Evolutionary conservation across 2,888 invertebrate species (phyloP), one percentile per base, ranked within the genome.

Genomic region (Cantharis flavilabris): DNA sequence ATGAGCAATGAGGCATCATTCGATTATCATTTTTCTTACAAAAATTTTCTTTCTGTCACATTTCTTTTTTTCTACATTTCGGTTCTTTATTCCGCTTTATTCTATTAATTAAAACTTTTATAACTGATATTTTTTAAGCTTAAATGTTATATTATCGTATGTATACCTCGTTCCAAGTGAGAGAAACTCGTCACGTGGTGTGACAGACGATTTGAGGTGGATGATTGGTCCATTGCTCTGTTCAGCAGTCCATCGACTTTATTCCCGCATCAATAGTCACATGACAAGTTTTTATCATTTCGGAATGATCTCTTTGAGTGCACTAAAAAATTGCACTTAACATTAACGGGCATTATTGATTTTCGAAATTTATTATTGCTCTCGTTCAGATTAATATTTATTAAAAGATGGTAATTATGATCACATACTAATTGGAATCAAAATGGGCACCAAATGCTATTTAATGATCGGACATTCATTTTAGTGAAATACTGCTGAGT

Each of bases 391-490:
- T 49, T 49, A 13, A 49, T 49, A 49, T 64, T 67, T 23, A 26
- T 67, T 67, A 67, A 67, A 67, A 67, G 13, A 67, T 67, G 65
- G 65, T 67, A n/a, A n/a, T n/a, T 23, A 67, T 23, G 16, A 67
- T 67, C 65, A 67, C 9, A 20, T 26, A 67, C 65, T 67, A 67
- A 67, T 67, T 67, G 20, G 65, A 67, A 23, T 67, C 65, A 67
- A 67, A 67, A 67, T 67, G 65, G 65, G 13, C 65, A 67, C 65
- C 65, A 67, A 67, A 67, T 67, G 65, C 23, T 67, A 67, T 67
- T 67, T 67, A 67, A 67, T 67, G 65, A 67, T 67, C 65, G 65
- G 26, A 26, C 65, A 67, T 67, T 67, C 65, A 67, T 67, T 23
- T 26, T 14, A 67, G 23, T 67, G 65, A 67, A 67, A 67, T 67